Evolutionary conservation across 35 echinoderm and acorn worm species (phyloP), one percentile per base, ranked within the genome.

Genomic region (Strongylocentrotus purpuratus): DNA sequence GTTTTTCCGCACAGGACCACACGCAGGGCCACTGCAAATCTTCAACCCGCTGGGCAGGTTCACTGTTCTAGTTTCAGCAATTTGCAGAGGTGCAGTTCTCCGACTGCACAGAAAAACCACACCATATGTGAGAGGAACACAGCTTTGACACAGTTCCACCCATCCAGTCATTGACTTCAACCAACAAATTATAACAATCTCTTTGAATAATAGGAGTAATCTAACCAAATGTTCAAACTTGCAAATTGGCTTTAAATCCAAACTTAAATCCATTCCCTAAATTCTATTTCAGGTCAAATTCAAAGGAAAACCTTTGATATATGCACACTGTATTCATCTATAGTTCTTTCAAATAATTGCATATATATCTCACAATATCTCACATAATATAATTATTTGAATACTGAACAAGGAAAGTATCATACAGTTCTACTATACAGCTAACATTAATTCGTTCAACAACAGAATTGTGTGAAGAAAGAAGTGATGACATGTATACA

Each of bases 321-420:
- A 78, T 78, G 65, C 65, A 78, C 65, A 78, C 65, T n/a, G 25
- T 78, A 78, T n/a, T 0, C 65, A 78, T 22, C 25, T 78, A 22
- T 78, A 28, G 20, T 78, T 78, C 65, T 78, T n/a, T 78, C 28
- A n/a, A 22, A 78, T 78, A 78, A 78, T 78, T 78, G 65, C 65
- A 78, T 78, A 78, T 78, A 78, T 78, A 78, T 78, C 65, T 78
- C 65, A 78, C 65, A 78, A 78, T 78, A 78, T 78, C 65, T 78
- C 65, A 78, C 22, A 78, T n/a, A 7, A 78, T 78, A 78, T 78
- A 78, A 78, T 78, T 78, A 78, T 78, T 28, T 28, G 50, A 55
- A 55, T 55, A 55, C 15, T 55, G 50, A 55, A 55, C 50, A 78
- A 28, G 65, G 65, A 18, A 78, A 78, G 65, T 78, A 78, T 78